These are phyloP conservation scores for Sesia apiformis DNA, from an alignment of 2,888 invertebrate genomes.

Conservation along the genomic window DNA sequence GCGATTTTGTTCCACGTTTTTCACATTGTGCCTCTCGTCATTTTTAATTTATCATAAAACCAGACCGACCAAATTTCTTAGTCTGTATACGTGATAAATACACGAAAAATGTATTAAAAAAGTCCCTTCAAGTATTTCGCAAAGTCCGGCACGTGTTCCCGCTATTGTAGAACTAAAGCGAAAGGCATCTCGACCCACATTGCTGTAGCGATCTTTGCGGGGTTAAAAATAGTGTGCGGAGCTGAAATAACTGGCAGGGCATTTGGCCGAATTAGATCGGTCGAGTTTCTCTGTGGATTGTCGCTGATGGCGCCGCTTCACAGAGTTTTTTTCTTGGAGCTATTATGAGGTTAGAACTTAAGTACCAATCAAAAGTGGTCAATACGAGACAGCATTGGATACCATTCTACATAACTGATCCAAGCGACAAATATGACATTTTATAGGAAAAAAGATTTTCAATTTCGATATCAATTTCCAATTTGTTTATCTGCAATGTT, in stretches of 20 bases:
- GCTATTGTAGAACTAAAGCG: constrained; percentile 4
- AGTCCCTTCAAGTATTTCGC: neutral
- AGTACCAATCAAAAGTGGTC: too few relatives aligned
- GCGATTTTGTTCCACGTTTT: too few relatives aligned
- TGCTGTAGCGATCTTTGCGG: constrained; percentile 33
- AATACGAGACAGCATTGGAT: too few relatives aligned
- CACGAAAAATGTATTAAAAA: neutral
- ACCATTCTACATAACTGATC: too few relatives aligned
- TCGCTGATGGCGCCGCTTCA: constrained; percentile 19
- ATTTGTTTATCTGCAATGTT: too few relatives aligned
- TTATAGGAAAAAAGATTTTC: too few relatives aligned
- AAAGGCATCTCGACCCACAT: constrained; percentile 58
- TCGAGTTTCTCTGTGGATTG: constrained; percentile 13
- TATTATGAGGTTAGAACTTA: too few relatives aligned
- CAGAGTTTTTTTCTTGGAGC: neutral
- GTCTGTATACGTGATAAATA: neutral
- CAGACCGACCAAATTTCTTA: neutral
- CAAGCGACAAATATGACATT: too few relatives aligned
- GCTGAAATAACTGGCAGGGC: constrained; percentile 63
- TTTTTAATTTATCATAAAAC: too few relatives aligned
- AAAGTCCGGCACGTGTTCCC: neutral
- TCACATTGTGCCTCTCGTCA: too few relatives aligned
- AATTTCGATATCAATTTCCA: too few relatives aligned
- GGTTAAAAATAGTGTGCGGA: constrained; percentile 35
- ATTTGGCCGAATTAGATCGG: constrained; percentile 41